These are phyloP conservation scores for Neolamprologus sp. DNA, from an alignment of 2,113 vertebrate genomes.

Conservation along the genomic window DNA sequence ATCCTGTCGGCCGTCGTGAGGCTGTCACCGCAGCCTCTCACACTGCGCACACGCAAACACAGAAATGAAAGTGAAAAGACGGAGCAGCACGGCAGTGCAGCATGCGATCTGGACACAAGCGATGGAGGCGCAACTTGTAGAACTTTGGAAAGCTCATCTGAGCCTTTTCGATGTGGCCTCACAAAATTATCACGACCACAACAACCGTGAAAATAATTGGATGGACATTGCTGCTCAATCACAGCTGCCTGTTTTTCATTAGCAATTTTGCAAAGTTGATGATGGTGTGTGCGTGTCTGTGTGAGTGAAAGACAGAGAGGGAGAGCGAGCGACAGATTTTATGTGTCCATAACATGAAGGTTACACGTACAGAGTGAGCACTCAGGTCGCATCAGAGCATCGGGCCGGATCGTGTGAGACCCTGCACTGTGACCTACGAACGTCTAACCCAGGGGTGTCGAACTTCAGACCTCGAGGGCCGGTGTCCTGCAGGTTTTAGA, in stretches of 20 bases:
- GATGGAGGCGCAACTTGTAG: rapidly evolving
- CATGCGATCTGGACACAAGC: rapidly evolving
- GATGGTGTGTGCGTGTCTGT: background rate
- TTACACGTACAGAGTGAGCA: rapidly evolving
- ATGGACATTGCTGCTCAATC: background rate
- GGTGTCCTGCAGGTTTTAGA: too few relatives aligned
- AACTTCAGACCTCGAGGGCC: too few relatives aligned
- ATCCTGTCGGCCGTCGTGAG: rapidly evolving
- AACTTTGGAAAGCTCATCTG: rapidly evolving
- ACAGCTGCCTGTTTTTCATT: background rate
- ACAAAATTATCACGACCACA: background rate
- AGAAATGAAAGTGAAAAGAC: rapidly evolving
- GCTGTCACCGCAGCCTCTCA: background rate
- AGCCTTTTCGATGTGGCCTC: background rate
- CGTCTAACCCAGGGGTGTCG: background rate
- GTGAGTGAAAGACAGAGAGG: background rate
- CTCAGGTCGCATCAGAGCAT: background rate
- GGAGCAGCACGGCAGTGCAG: rapidly evolving
- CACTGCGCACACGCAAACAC: rapidly evolving
- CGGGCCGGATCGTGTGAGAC: rapidly evolving
- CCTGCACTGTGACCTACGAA: background rate
- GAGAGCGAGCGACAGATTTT: background rate
- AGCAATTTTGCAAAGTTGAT: background rate
- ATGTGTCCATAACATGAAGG: background rate
- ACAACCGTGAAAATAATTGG: background rate